A percentile compares a stretch with the other conserved stretches of the same genome.
Conservation (phyloP, 2,113 vertebrate species). For the Puntigrus tetrazona region DNA sequence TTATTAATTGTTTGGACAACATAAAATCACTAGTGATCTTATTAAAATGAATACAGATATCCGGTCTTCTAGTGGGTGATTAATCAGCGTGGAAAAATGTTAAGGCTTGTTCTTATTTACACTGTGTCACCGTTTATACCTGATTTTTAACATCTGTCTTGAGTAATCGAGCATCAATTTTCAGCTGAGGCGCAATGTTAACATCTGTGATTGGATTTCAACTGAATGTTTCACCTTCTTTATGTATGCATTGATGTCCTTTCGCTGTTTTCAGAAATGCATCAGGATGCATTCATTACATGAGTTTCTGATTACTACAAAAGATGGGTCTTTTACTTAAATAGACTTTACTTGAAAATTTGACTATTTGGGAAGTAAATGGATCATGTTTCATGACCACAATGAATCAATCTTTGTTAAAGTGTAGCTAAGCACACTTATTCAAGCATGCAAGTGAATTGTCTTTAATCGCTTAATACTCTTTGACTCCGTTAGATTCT, state of each 20-base stretch:
- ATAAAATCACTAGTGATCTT: background rate
- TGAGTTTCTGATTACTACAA: background rate
- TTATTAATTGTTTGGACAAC: background rate
- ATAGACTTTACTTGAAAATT: background rate
- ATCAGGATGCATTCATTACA: background rate
- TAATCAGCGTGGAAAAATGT: background rate
- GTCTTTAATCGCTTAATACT: background rate
- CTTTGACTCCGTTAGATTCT: conserved; percentile 79
- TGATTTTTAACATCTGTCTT: too few species aligned
- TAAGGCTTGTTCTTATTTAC: too few species aligned
- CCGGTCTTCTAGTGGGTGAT: background rate
- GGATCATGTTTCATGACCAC: background rate
- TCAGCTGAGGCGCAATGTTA: background rate
- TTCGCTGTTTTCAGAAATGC: background rate
- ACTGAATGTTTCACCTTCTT: background rate
- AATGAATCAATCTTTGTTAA: background rate
- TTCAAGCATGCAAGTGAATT: background rate
- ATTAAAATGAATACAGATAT: background rate
- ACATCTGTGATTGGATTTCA: background rate
- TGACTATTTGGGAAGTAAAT: background rate
- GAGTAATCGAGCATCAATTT: background rate
- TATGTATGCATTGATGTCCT: background rate
- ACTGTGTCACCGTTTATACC: background rate
- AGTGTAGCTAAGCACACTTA: background rate
- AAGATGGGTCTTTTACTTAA: too few species aligned